Conservation (phyloP, 2,888 invertebrate genomes). For the Diarsia mendica region DNA sequence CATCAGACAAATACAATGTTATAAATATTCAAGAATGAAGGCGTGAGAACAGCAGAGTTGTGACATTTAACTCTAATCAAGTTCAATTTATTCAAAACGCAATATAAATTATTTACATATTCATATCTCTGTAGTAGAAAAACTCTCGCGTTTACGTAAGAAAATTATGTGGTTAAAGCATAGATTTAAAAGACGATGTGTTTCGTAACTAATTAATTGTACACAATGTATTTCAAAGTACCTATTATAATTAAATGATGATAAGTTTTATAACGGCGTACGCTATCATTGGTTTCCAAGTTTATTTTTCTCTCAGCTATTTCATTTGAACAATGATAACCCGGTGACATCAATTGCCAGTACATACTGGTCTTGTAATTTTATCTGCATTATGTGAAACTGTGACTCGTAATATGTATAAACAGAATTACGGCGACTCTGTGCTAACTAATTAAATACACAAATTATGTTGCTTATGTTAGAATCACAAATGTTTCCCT, state of each 20-base stretch:
- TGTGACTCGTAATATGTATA: constrained; percentile 31
- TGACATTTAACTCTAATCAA: constrained; percentile 54
- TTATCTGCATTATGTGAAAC: constrained; percentile 58
- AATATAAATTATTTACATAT: constrained; percentile 59
- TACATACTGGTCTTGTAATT: constrained; percentile 59
- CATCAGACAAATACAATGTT: constrained; percentile 21
- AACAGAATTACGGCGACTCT: constrained; percentile 45
- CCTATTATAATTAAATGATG: constrained; percentile 25
- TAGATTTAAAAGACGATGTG: constrained; percentile 32
- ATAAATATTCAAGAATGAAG: constrained; percentile 42
- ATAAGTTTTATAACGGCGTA: constrained; percentile 39
- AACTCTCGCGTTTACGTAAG: constrained; percentile 43
- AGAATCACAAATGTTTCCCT: constrained; percentile 55
- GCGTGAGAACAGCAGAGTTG: constrained; percentile 48
- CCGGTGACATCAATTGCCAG: constrained; percentile 64
- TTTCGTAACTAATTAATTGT: constrained; percentile 37
- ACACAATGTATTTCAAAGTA: constrained; percentile 29
- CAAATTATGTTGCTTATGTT: constrained; percentile 52
- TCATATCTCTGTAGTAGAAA: constrained; percentile 24
- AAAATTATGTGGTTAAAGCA: constrained; percentile 37
- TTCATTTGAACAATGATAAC: constrained; percentile 66
- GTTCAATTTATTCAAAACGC: constrained; percentile 52
- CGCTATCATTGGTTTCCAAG: constrained; percentile 45
- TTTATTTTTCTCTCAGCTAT: constrained; percentile 60
- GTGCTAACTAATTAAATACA: constrained; percentile 53